A percentile compares a stretch with the other conserved stretches of the same genome.
Evolutionary conservation across 2,888 invertebrate species (phyloP).

Genomic region (Gastrophysa polygoni): DNA sequence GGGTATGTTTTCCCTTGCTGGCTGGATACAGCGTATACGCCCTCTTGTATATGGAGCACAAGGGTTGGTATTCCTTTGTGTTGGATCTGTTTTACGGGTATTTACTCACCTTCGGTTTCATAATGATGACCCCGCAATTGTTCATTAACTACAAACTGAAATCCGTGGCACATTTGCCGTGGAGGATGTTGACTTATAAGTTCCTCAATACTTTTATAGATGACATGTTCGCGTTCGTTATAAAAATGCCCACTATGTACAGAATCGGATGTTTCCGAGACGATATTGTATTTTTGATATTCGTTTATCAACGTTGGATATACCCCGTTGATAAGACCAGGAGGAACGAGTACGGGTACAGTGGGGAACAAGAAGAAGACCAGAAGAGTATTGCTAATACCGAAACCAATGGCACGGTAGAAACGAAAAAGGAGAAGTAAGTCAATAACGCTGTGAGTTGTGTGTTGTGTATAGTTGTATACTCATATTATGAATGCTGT

Average conservation of each 20-base stretch:
- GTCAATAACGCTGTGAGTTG: background rate
- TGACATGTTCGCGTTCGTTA: slow-evolving; percentile 99
- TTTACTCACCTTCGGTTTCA: slow-evolving; percentile 97
- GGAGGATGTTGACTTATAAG: slow-evolving; percentile 99
- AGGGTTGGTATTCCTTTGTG: slow-evolving; percentile 99
- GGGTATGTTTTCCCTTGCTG: slow-evolving; percentile 93
- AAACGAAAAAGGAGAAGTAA: slow-evolving; percentile 40
- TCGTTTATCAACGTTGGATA: slow-evolving; percentile 98
- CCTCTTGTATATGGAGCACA: slow-evolving; percentile 93
- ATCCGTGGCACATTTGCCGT: slow-evolving; percentile 98
- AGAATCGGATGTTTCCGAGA: slow-evolving; percentile 97
- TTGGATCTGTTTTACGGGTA: slow-evolving; percentile 97
- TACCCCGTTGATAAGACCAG: slow-evolving; percentile 95
- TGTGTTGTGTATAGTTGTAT: background rate
- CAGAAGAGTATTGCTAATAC: slow-evolving; percentile 31
- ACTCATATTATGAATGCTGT: background rate
- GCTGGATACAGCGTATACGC: slow-evolving; percentile 95
- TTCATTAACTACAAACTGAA: slow-evolving; percentile 99
- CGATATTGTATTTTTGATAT: slow-evolving; percentile 98
- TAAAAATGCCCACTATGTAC: slow-evolving; percentile 99
- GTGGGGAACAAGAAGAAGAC: slow-evolving; percentile 68
- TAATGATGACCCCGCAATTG: slow-evolving; percentile 99
- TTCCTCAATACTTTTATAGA: slow-evolving; percentile 99
- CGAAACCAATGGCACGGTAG: slow-evolving; percentile 25
- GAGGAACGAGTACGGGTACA: slow-evolving; percentile 98